Evolutionary conservation across 2,888 invertebrate species (phyloP).

Genomic region (Stratiomys singularior): DNA sequence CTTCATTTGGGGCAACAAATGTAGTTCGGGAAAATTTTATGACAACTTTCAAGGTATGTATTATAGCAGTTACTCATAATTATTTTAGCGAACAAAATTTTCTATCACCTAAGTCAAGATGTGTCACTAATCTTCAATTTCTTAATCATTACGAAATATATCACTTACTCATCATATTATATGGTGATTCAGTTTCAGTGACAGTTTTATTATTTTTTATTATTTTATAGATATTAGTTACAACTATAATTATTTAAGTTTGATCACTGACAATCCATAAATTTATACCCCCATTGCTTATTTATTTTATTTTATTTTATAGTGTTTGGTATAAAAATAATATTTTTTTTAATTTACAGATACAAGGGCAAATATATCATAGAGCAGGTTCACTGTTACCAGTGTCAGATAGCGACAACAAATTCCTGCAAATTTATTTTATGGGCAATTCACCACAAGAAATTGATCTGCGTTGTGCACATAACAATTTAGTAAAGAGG

Average conservation of each 20-base stretch:
- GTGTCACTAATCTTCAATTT: conserved; percentile 2
- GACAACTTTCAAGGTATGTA: conserved; percentile 48
- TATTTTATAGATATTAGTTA: not conserved
- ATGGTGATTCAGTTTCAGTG: not conserved
- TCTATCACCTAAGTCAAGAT: conserved; percentile 1
- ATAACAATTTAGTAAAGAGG: conserved; percentile 50
- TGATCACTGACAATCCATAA: conserved; percentile 7
- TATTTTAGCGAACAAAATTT: conserved; percentile 8
- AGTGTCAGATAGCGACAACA: conserved; percentile 2
- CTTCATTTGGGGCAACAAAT: conserved; percentile 35
- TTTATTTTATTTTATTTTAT: conserved; percentile 6
- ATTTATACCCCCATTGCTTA: conserved; percentile 7
- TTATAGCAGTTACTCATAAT: conserved; percentile 11
- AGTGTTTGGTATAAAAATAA: conserved; percentile 8
- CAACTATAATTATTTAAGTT: conserved; percentile 8
- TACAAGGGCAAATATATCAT: conserved; percentile 21
- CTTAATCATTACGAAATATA: not conserved
- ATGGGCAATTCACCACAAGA: conserved; percentile 47
- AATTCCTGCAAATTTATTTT: conserved; percentile 34
- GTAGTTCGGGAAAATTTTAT: conserved; percentile 45
- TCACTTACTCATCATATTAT: conserved; percentile 5
- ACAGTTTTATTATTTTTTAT: not conserved
- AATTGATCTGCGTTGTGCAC: conserved; percentile 51
- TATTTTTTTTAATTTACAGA: conserved; percentile 16
- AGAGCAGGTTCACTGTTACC: conserved; percentile 21